Evolutionary conservation across 2,797 vertebrate species (phyloP), one percentile per base, ranked within the genome.

Genomic region (Coregonus ussuriensis): DNA sequence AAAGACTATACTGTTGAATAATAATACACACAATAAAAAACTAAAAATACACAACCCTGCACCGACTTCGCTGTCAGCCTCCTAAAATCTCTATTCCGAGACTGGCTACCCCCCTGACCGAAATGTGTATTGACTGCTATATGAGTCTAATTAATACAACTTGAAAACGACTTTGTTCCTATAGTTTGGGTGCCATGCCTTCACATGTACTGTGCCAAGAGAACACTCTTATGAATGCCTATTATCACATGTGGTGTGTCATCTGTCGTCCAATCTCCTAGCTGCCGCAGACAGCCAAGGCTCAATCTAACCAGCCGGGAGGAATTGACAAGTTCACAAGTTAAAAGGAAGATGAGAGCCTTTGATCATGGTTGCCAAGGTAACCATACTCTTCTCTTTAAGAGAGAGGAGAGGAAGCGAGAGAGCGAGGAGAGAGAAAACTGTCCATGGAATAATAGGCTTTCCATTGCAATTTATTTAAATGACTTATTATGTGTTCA

Each of bases 281-380:
- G 47, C 21, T 37, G 11, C 47, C 21, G 47, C 70, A 14, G 29
- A 67, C 29, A 6, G 21, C 21, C 13, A 25, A 71, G 47, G 47
- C 47, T 71, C 70, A 25, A 53, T 71, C 41, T 71, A 7, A 18
- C 56, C 37, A 72, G 56, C 56, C 18, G 68, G 59, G 56, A 29
- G 56, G 13, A 41, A 35, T 41, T n/a, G 76, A 72, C 29, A 33
- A n/a, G 29, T 72, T 77, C 15, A 52, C 37, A 18, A 62, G 37
- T 33, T 52, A 70, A 77, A 63, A 77, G 56, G 21, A n/a, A n/a
- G 69, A 33, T 35, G 56, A 53, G 76, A 41, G 56, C 37, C 29
- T 77, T 77, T 77, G 76, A 72, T 77, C 76, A 77, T 47, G 59
- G 51, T 18, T 66, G 13, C 59, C 29, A 62, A 33, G 29, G 35